A percentile compares a stretch with the other conserved stretches of the same genome.
These are phyloP conservation scores for Anaspis maculata DNA, from an alignment of 2,888 invertebrate species.

Conservation along the genomic window DNA sequence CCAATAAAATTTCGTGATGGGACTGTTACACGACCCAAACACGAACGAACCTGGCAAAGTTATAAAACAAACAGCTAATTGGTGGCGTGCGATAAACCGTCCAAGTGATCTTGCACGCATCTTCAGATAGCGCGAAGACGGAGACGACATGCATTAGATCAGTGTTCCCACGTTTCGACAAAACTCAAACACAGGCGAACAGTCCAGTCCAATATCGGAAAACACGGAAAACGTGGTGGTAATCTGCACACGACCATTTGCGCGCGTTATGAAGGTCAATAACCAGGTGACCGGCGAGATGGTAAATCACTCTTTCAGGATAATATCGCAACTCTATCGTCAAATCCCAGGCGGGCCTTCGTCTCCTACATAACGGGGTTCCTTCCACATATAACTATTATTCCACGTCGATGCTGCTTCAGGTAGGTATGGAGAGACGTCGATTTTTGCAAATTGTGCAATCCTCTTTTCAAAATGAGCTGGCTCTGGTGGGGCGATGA, in stretches of 20 bases:
- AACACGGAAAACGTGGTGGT: slow-evolving; percentile 8
- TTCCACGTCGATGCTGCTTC: no score
- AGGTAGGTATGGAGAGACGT: no score
- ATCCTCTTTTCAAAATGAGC: no score
- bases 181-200: not conserved
- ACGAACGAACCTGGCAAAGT: slow-evolving; percentile 10
- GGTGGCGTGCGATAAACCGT: slow-evolving; percentile 25
- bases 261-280: slow-evolving; percentile 10
- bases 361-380: no score
- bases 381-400: no score
- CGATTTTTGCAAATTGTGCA: no score
- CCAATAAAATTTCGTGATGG: slow-evolving; percentile 1
- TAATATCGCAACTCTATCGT: no score
- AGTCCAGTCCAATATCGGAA: not conserved
- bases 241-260: slow-evolving; percentile 10
- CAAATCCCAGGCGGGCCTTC: no score
- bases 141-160: not conserved
- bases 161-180: not conserved
- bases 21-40: slow-evolving; percentile 14
- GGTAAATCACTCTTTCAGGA: slow-evolving; percentile 11
- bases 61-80: no score
- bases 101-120: slow-evolving; percentile 23
- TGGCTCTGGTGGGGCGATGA: no score
- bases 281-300: slow-evolving; percentile 11
- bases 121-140: not conserved